Base-by-base conservation (phyloP, 2,888 invertebrate species). In the Lepas anatifera region DNA sequence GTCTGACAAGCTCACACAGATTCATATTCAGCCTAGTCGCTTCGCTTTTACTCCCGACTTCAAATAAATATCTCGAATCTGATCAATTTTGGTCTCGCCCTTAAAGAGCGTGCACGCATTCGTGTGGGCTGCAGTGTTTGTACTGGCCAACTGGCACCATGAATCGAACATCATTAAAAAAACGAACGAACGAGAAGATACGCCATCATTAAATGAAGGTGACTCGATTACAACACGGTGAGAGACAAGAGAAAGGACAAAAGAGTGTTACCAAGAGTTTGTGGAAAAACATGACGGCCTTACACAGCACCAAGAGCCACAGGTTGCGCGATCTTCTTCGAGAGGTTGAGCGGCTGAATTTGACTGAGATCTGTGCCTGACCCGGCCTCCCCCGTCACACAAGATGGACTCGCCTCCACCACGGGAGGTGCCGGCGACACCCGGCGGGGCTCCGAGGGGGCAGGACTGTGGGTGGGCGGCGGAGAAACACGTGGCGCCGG, bases 331-430 rank as follows among this genome's bases (percentile, higher is more conserved):
- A 89, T 87, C 79, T 89, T 89, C 81, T 92, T 93, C 80, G 92
- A 93, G 77, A 94, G 85, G 84, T 94, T 94, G 75, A 94, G 83
- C 70, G 94, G 94, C 79, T 90, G 89, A 76, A 75, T 72, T 48
- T 77, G 75, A 25, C 69, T 87, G 69, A 88, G 86, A 78, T 89
- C 89, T 77, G 89, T 89, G 91, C 90, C 35, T 72, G 70, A 78
- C 77, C 68, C 69, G 72, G 69, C 32, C 72, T 69, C 48, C 69
- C 72, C 52, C 73, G 70, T 32, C 72, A 69, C 68, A 64, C 72
- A 48, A 78, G 76, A 32, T 8, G 58, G 58, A 35, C 58, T 58
- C 32, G 32, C 32, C 29, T 29, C 58, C 32, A 35, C n/a, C n/a
- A n/a, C n/a, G n/a, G n/a, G n/a, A n/a, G n/a, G n/a, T n/a, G n/a